A percentile compares a stretch with the other conserved stretches of the same genome.
Conservation (phyloP, 2,113 vertebrate genomes). For the Aspidoscelis tigris region DNA sequence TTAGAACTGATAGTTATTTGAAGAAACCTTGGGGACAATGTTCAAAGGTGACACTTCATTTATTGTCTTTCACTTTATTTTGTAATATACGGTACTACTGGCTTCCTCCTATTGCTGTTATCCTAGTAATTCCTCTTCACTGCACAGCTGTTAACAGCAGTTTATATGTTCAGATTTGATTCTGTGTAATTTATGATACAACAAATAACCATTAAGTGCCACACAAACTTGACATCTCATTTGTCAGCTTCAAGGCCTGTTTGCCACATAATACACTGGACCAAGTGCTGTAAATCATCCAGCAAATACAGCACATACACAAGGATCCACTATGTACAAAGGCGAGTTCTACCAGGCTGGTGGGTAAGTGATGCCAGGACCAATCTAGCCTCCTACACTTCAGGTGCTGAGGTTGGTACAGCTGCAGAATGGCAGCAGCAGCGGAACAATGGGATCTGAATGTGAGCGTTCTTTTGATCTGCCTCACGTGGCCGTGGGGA, state of each 20-base stretch:
- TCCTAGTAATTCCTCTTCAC: background rate
- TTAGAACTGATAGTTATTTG: rapidly evolving
- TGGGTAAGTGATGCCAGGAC: no score
- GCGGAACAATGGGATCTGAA: no score
- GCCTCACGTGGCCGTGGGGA: no score
- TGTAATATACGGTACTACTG: background rate
- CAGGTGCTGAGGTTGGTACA: no score
- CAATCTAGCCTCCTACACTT: no score
- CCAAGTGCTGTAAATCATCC: slow-evolving; percentile 19
- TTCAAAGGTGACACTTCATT: background rate
- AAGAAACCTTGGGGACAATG: background rate
- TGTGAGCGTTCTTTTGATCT: no score
- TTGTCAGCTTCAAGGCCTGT: slow-evolving; percentile 16
- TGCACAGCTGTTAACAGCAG: background rate
- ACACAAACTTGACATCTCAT: slow-evolving; percentile 23
- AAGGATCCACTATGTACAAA: background rate
- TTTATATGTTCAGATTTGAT: background rate
- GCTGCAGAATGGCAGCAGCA: no score
- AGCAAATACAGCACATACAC: background rate
- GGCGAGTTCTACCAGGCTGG: background rate
- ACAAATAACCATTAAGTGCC: slow-evolving; percentile 4
- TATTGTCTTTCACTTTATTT: background rate
- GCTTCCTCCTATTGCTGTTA: slow-evolving; percentile 4
- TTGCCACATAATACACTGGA: background rate
- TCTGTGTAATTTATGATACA: background rate